phyloP scores from a whole-genome alignment of 2,113 vertebrate genomes.

The Leucopsar rothschildi region DNA sequence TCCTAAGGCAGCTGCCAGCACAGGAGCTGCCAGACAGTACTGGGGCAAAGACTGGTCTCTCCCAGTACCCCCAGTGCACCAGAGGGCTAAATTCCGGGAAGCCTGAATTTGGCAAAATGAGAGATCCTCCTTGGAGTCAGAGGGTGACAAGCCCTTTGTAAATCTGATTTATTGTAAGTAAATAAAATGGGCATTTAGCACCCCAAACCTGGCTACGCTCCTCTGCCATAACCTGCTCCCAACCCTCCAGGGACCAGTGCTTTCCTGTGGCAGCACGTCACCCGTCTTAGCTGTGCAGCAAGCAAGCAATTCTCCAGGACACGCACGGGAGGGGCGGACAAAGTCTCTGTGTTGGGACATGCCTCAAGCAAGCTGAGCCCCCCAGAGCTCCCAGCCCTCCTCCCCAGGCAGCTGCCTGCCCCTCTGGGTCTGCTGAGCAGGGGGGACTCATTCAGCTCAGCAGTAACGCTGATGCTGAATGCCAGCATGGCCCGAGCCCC shows the following conservation, averaged over 20 bases:
- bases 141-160: not conserved
- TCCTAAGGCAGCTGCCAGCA: not conserved
- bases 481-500: not conserved
- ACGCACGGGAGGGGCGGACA: fast-evolving
- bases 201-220: not conserved
- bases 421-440: not conserved
- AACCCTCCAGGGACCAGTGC: not conserved
- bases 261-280: fast-evolving
- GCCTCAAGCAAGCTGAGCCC: not conserved
- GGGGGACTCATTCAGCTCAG: not conserved
- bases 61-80: not conserved
- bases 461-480: not conserved
- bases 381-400: not conserved
- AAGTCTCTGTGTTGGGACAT: not conserved
- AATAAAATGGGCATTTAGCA: not conserved
- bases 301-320: not conserved
- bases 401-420: not conserved
- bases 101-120: not conserved
- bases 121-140: not conserved
- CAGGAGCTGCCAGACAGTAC: not conserved
- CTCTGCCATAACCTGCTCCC: not conserved
- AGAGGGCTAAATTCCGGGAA: not conserved
- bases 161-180: not conserved
- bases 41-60: not conserved
- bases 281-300: fast-evolving